phyloP scores from a whole-genome alignment of 2,797 vertebrate genomes.

The Poecilia gillii region DNA sequence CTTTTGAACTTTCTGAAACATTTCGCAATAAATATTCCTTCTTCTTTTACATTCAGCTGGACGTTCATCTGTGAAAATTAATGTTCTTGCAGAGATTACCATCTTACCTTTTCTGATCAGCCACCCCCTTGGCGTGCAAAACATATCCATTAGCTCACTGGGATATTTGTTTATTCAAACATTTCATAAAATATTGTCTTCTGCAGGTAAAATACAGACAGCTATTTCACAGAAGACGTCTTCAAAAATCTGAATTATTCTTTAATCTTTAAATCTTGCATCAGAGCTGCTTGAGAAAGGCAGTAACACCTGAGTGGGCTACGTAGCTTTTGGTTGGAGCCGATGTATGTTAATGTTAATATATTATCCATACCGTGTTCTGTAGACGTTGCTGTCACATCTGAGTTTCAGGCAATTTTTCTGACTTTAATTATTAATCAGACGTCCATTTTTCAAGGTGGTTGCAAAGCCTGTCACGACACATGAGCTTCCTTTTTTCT shows the following conservation, averaged over 20 bases:
- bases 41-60: neutral
- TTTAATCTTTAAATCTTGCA: neutral
- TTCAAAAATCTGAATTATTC: neutral
- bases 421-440: neutral
- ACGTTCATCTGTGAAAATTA: neutral
- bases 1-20: neutral
- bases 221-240: neutral
- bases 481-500: neutral
- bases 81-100: neutral
- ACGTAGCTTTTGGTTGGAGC: neutral
- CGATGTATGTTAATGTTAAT: neutral
- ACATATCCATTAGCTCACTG: neutral
- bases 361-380: neutral
- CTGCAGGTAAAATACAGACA: neutral
- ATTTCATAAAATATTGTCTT: neutral
- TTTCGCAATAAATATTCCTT: neutral
- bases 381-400: neutral
- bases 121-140: neutral
- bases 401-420: neutral
- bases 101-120: neutral
- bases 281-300: neutral
- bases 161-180: neutral
- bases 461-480: neutral
- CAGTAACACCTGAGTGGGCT: neutral
- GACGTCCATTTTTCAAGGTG: neutral